Evolutionary conservation across 1,140 invertebrate species (phyloP), one percentile per base, ranked within the genome.

Genomic region (Harlomillsia oculata): DNA sequence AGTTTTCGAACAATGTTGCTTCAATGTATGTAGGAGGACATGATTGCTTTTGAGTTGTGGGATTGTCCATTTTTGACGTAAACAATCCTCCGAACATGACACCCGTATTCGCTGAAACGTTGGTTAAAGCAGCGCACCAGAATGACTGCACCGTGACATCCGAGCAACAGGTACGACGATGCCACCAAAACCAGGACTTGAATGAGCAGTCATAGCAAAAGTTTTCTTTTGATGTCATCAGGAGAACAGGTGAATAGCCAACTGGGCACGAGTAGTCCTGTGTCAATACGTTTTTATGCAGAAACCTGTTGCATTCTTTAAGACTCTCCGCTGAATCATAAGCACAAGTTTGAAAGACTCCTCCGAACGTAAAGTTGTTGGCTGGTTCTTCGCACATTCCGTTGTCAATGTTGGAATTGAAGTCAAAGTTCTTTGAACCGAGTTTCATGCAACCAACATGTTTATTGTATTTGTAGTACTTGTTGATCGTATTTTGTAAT

Each of bases 401-500:
- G 6, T 59, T 41, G 25, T 34, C 28, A 1, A 59, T 25, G 29
- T 59, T 59, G 2, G 57, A 50, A 21, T 34, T 37, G 30, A 28
- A 59, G 21, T 59, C 57, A 39, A 59, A 59, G 55, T 59, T 59
- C 6, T 29, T 20, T 16, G 57, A 53, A 3, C 8, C 25, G 11
- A 9, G 9, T 1, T 54, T 18, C 29, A 54, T 54, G 16, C 57
- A 59, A 2, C 57, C 57, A 2, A 20, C 9, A 14, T 48, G 40
- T 3, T n/a, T 46, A 18, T 59, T 59, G 2, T 26, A 32, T 5
- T 16, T 16, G 21, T 39, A 55, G 14, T 55, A 55, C 6, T n/a
- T 18, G 5, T 5, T 29, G 14, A 41, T 32, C 0, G 41, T 43
- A 8, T 39, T 28, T n/a, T 5, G 8, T 20, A 32, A 44, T 34